Base-by-base conservation (phyloP, 1,140 invertebrate species). In the Acyrthosiphon pisum region DNA sequence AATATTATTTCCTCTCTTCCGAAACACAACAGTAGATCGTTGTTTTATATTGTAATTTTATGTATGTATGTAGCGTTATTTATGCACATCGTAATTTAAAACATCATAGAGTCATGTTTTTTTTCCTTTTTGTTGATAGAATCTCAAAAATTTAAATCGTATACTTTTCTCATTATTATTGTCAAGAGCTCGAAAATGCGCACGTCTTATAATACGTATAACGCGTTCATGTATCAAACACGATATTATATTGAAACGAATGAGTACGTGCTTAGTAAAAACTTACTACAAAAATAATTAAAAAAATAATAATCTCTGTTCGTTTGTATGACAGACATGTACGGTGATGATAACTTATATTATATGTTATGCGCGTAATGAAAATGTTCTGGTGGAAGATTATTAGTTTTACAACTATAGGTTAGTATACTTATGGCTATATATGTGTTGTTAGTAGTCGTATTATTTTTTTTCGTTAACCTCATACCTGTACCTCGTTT, bases 41-140 rank as follows among this genome's bases (percentile, higher is more conserved):
- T 76, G 60, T 76, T 76, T 76, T n/a, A n/a, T n/a, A 76, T 76
- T n/a, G n/a, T 76, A 76, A 76, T 76, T 76, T 6, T n/a, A 76
- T 76, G 60, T 35, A 35, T 35, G 20, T 18, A 14, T 68, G 30
- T 68, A 14, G 14, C n/a, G 22, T 76, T 76, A 76, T 76, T 76
- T 35, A 76, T 76, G 30, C n/a, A 76, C 18, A 76, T n/a, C n/a
- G n/a, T 76, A 76, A n/a, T 76, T 76, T 76, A 76, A 76, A 35
- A 76, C 6, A 76, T 68, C 60, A 68, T 76, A 76, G 6, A 4
- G n/a, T 18, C n/a, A 35, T 68, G 4, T 68, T 68, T 68, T 22
- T 56, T 53, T 53, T 26, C 26, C n/a, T 76, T n/a, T 76, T 76
- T 8, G 60, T 76, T 76, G 60, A 76, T 76, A 76, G n/a, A 76